phyloP scores from a whole-genome alignment of 2,888 invertebrate species.

The Cataglyphis livida region DNA sequence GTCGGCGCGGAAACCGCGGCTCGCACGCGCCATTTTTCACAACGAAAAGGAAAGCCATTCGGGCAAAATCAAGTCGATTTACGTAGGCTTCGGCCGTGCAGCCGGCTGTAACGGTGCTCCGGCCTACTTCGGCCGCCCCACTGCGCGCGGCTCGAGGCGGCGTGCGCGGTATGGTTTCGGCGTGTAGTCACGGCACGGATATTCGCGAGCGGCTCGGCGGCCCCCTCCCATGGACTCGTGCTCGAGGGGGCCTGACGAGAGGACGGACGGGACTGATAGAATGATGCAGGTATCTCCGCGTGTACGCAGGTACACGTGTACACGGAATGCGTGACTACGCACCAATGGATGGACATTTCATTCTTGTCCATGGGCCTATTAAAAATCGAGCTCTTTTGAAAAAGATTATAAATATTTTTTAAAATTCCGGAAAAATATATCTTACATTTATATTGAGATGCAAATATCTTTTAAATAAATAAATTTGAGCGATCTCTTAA shows the following conservation, averaged over 20 bases:
- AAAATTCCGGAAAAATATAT: neutral
- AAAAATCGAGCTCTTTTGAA: neutral
- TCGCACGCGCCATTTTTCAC: slow-evolving; percentile 85
- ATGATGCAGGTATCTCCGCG: slow-evolving; percentile 12
- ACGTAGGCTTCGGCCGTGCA: slow-evolving; percentile 79
- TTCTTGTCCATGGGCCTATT: neutral
- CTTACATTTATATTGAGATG: neutral
- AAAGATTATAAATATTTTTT: neutral
- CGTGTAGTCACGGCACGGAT: slow-evolving; percentile 68
- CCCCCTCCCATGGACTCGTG: neutral
- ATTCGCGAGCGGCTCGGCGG: slow-evolving; percentile 35
- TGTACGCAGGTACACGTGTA: neutral
- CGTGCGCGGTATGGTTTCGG: slow-evolving; percentile 78
- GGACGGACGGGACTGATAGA: neutral
- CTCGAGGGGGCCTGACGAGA: neutral
- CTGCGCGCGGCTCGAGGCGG: slow-evolving; percentile 63
- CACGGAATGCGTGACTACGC: neutral
- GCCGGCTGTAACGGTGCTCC: slow-evolving; percentile 84
- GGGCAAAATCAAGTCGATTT: slow-evolving; percentile 80
- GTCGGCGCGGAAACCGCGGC: slow-evolving; percentile 80
- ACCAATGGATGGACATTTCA: slow-evolving; percentile 3
- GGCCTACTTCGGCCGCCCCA: slow-evolving; percentile 83
- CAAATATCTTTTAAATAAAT: neutral
- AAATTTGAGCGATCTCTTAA: neutral
- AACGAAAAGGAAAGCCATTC: slow-evolving; percentile 85